Evolutionary conservation across 2,888 invertebrate genomes (phyloP).

Genomic region (Dichetophora obliterata): DNA sequence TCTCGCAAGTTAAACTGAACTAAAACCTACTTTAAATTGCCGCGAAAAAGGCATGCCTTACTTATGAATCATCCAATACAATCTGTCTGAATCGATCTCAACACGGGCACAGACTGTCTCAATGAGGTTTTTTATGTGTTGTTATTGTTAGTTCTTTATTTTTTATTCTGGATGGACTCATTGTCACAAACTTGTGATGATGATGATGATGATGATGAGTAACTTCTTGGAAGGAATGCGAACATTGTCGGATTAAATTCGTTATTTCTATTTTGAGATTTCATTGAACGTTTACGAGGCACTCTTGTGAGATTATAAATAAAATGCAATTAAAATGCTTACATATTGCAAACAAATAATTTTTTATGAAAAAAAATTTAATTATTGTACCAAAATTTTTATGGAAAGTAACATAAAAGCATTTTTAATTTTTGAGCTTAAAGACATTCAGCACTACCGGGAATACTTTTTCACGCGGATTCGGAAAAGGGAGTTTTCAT

Average conservation of each 20-base stretch:
- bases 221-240: constrained; percentile 23
- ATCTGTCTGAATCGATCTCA: not conserved
- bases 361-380: too few relatives aligned
- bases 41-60: constrained; percentile 11
- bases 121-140: not conserved
- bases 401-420: too few relatives aligned
- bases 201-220: not conserved
- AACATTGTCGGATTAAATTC: constrained; percentile 5
- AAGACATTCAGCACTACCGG: too few relatives aligned
- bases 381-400: too few relatives aligned
- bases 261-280: not conserved
- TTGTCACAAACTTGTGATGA: not conserved
- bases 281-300: not conserved
- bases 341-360: too few relatives aligned
- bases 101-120: not conserved
- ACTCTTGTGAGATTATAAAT: not conserved
- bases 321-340: too few relatives aligned
- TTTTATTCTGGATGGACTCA: not conserved
- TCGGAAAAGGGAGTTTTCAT: too few relatives aligned
- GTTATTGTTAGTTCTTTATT: not conserved
- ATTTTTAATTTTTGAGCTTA: too few relatives aligned
- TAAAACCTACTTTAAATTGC: not conserved
- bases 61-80: constrained; percentile 24
- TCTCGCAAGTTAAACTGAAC: not conserved
- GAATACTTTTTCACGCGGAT: too few relatives aligned